phyloP scores from a whole-genome alignment of 2,797 vertebrate species.

The Falco rusticolus region DNA sequence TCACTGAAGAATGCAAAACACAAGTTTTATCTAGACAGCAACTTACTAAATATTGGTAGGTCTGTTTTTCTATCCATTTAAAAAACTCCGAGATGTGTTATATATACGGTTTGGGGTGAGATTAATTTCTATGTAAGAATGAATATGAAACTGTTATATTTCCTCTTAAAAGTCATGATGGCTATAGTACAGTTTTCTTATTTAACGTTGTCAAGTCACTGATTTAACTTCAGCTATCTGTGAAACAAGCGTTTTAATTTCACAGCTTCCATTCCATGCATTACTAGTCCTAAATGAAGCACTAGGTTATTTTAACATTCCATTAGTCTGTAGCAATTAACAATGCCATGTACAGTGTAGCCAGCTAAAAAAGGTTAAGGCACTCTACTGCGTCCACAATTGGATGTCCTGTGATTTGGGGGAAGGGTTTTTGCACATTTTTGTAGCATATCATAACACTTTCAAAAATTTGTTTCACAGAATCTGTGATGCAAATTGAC shows the following conservation, averaged over 20 bases:
- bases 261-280: slow-evolving; percentile 78
- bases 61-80: slow-evolving; percentile 40
- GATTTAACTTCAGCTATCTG: slow-evolving; percentile 63
- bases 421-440: background rate
- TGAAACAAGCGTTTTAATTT: slow-evolving; percentile 78
- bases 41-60: slow-evolving; percentile 34
- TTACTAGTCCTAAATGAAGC: slow-evolving; percentile 76
- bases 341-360: slow-evolving; percentile 69
- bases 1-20: slow-evolving; percentile 62
- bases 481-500: background rate
- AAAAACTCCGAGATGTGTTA: background rate
- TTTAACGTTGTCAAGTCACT: slow-evolving; percentile 64
- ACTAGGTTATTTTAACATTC: slow-evolving; percentile 77
- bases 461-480: background rate
- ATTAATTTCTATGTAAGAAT: background rate
- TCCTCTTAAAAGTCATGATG: slow-evolving; percentile 45
- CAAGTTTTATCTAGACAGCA: slow-evolving; percentile 12
- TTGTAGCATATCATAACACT: background rate
- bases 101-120: background rate
- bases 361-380: slow-evolving; percentile 63
- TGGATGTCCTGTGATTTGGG: slow-evolving; percentile 12
- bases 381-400: background rate
- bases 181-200: slow-evolving; percentile 55
- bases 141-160: slow-evolving; percentile 46
- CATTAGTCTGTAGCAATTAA: slow-evolving; percentile 82